A percentile compares a stretch with the other conserved stretches of the same genome.
Evolutionary conservation across 2,113 vertebrate genomes (phyloP).

Genomic region (Globicephala melas): DNA sequence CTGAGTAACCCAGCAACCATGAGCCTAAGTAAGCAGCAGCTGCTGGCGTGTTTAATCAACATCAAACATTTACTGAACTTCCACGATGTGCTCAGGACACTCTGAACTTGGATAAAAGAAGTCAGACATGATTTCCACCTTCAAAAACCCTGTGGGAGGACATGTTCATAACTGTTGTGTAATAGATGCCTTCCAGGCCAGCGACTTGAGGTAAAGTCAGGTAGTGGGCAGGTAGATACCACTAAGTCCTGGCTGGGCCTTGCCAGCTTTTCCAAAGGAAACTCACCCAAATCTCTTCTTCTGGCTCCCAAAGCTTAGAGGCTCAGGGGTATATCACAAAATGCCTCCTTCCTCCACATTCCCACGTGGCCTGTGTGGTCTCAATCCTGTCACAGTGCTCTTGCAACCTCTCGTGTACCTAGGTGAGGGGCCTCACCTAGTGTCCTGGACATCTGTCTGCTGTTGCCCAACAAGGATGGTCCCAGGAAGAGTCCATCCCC

Average conservation of each 20-base stretch:
- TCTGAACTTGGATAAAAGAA: not conserved
- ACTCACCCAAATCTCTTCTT: not conserved
- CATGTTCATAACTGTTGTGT: not conserved
- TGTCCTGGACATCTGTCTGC: not conserved
- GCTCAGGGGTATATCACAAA: not conserved
- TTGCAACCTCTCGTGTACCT: fast-evolving
- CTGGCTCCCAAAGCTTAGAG: not conserved
- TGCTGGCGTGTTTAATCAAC: not conserved
- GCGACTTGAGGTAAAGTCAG: not conserved
- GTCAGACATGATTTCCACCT: not conserved
- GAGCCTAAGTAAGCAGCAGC: not conserved
- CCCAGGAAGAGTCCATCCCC: not conserved
- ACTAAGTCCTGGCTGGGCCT: not conserved
- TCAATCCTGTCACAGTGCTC: not conserved
- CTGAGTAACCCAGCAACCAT: not conserved
- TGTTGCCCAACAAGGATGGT: not conserved
- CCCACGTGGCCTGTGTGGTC: not conserved
- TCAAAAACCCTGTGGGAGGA: not conserved
- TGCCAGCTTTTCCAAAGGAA: not conserved
- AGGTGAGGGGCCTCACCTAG: not conserved
- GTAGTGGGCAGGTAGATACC: not conserved
- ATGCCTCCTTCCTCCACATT: not conserved
- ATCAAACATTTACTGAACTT: not conserved
- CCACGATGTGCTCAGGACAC: not conserved
- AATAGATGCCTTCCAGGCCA: not conserved